Evolutionary conservation across 2,888 invertebrate species (phyloP).

Genomic region (Cerceris rybyensis): DNA sequence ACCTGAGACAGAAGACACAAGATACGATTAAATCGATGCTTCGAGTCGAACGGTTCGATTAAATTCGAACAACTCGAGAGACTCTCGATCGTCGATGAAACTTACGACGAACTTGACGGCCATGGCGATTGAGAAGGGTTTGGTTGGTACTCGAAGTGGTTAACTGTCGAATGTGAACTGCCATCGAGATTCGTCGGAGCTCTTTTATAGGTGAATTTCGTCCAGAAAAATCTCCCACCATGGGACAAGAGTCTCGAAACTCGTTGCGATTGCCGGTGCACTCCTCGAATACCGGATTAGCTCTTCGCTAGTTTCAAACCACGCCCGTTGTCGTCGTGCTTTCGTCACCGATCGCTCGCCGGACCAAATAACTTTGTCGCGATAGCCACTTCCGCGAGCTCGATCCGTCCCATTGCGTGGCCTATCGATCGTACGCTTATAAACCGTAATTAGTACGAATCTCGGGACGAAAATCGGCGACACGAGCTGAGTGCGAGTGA

Average conservation of each 20-base stretch:
- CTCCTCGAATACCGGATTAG: slow-evolving; percentile 68
- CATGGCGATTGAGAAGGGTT: slow-evolving; percentile 69
- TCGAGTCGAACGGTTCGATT: background rate
- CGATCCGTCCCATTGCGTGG: too few species aligned
- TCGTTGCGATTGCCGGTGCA: slow-evolving; percentile 42
- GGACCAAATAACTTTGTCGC: too few species aligned
- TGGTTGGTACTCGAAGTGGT: slow-evolving; percentile 57
- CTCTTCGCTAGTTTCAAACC: slow-evolving; percentile 58
- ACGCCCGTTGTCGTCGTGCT: slow-evolving; percentile 50
- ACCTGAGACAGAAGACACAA: slow-evolving; percentile 60
- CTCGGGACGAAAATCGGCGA: too few species aligned
- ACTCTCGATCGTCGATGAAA: slow-evolving; percentile 21
- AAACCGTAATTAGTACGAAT: too few species aligned
- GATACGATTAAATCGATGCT: background rate
- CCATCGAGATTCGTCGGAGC: slow-evolving; percentile 36
- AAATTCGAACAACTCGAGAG: background rate
- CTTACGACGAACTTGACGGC: slow-evolving; percentile 77
- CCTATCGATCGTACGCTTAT: too few species aligned
- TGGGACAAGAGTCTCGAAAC: slow-evolving; percentile 20
- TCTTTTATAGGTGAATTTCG: slow-evolving; percentile 74
- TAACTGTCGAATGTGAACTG: slow-evolving; percentile 74
- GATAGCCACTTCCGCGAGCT: too few species aligned
- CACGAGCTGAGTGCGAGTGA: too few species aligned
- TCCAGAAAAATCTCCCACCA: slow-evolving; percentile 58
- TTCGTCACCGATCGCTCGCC: too few species aligned